These are phyloP conservation scores for Synergus japonicus DNA, from an alignment of 2,888 invertebrate species.

Conservation along the genomic window DNA sequence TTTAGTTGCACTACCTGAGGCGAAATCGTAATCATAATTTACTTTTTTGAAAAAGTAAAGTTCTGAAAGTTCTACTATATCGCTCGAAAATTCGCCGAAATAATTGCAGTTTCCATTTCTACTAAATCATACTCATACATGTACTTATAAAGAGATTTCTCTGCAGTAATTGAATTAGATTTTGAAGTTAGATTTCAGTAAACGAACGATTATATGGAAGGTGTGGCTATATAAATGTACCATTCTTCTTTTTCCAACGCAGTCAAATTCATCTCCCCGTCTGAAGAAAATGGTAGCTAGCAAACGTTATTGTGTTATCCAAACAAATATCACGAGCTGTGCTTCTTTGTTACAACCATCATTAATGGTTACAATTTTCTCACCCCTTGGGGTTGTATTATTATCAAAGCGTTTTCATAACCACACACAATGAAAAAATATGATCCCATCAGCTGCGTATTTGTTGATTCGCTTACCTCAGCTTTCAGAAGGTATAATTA, in stretches of 20 bases:
- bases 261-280: conserved; percentile 33
- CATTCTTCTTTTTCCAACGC: conserved; percentile 6
- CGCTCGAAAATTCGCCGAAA: too few relatives aligned
- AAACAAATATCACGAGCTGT: conserved; percentile 21
- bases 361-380: conserved; percentile 25
- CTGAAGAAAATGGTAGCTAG: conserved; percentile 1
- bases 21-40: neutral
- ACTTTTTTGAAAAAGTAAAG: too few relatives aligned
- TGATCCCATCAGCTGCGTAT: neutral
- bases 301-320: conserved; percentile 12
- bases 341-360: conserved; percentile 16
- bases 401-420: conserved; percentile 9
- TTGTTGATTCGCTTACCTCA: neutral
- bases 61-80: too few relatives aligned
- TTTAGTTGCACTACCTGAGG: neutral
- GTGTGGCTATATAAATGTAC: neutral
- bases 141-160: neutral
- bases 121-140: too few relatives aligned
- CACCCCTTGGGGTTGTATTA: conserved; percentile 3
- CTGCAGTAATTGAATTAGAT: neutral
- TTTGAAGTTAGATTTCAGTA: neutral
- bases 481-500: neutral
- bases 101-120: too few relatives aligned
- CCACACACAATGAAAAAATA: conserved; percentile 10
- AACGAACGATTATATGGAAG: neutral